Percentiles rank a stretch among this genome's conserved stretches.
Evolutionary conservation across 2,113 vertebrate species (phyloP).

Genomic region (Raphicerus campestris): DNA sequence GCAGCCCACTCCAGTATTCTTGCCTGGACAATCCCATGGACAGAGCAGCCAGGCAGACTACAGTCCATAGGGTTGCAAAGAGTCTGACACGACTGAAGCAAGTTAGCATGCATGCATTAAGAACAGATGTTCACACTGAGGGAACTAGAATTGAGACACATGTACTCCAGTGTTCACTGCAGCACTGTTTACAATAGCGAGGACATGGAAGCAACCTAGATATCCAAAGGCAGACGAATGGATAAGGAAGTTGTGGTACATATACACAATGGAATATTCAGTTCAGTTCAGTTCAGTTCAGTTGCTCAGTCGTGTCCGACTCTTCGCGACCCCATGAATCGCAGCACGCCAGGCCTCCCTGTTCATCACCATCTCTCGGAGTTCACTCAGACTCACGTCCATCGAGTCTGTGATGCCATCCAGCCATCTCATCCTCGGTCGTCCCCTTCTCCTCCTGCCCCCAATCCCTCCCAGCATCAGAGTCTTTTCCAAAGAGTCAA

Average conservation of each 20-base stretch:
- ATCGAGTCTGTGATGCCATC: too few species aligned
- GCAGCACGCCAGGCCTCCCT: too few species aligned
- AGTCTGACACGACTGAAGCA: not conserved
- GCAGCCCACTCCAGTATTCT: not conserved
- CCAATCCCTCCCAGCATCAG: too few species aligned
- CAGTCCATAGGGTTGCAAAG: not conserved
- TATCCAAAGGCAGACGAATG: not conserved
- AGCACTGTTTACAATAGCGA: not conserved
- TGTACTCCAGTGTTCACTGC: accelerated
- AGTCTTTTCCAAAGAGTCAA: too few species aligned
- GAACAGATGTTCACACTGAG: not conserved
- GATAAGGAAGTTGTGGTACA: not conserved
- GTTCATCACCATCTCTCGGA: too few species aligned
- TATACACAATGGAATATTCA: not conserved
- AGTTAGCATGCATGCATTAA: not conserved
- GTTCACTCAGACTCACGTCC: too few species aligned
- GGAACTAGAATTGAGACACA: not conserved
- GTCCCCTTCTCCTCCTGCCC: too few species aligned
- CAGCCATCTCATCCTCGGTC: too few species aligned
- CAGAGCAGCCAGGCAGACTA: not conserved
- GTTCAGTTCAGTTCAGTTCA: too few species aligned
- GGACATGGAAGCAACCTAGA: not conserved
- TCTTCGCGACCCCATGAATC: too few species aligned
- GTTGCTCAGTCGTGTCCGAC: too few species aligned
- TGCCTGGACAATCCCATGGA: not conserved